Percentiles rank a stretch among this genome's conserved stretches.
phyloP scores from a whole-genome alignment of 2,113 vertebrate genomes.

The Carlito syrichta region DNA sequence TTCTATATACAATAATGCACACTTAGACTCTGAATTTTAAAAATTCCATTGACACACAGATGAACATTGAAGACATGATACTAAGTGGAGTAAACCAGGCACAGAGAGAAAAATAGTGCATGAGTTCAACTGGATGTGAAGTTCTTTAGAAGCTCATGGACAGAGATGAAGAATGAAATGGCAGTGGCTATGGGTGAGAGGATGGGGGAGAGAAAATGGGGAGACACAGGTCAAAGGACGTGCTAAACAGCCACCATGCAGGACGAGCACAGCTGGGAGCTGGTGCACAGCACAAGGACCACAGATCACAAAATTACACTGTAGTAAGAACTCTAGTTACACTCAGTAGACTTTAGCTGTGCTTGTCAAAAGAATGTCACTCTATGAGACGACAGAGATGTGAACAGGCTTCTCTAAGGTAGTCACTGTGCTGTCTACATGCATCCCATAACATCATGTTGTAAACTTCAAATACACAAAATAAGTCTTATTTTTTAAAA shows the following conservation, averaged over 20 bases:
- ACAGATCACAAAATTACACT: background rate
- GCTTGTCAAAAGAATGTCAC: background rate
- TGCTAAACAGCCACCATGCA: too few relatives aligned
- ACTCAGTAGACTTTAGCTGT: background rate
- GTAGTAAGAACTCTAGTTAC: background rate
- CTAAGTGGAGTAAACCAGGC: background rate
- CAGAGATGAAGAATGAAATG: background rate
- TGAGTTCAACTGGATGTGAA: background rate
- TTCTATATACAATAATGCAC: background rate
- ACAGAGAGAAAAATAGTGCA: background rate
- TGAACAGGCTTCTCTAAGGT: background rate
- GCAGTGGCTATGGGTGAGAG: background rate
- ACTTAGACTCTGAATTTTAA: background rate
- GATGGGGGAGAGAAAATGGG: rapidly evolving
- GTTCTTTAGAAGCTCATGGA: background rate
- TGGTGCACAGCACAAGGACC: background rate
- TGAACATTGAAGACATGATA: background rate
- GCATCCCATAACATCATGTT: background rate
- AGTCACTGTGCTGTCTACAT: background rate
- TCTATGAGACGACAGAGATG: background rate
- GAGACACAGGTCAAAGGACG: background rate
- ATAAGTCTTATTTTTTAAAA: background rate
- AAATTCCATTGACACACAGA: background rate
- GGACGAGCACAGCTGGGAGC: too few relatives aligned
- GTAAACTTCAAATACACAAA: background rate